Conservation (phyloP, 2,113 vertebrate species). For the Aplodontia rufa region DNA sequence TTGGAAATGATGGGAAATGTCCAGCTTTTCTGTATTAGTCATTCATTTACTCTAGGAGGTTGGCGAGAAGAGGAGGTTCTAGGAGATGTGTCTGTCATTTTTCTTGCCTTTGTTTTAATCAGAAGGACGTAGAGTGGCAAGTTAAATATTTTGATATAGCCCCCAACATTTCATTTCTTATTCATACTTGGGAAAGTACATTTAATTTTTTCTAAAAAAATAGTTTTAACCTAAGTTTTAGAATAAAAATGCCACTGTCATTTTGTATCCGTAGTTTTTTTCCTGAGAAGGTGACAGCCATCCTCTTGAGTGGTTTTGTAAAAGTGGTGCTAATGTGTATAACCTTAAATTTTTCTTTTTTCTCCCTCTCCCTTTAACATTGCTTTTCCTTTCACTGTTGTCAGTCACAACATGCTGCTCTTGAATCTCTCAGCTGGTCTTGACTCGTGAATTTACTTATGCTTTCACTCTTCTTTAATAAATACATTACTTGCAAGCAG, state of each 20-base stretch:
- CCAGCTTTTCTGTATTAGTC: conserved; percentile 12
- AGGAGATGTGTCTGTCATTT: background rate
- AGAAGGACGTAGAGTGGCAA: background rate
- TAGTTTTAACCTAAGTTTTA: conserved; percentile 14
- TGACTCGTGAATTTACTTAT: conserved; percentile 91
- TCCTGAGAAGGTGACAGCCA: conserved; percentile 69
- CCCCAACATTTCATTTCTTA: background rate
- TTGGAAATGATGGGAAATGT: conserved; percentile 40
- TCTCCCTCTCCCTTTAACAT: conserved; percentile 82
- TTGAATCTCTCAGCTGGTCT: conserved; percentile 87
- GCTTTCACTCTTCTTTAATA: conserved; percentile 90
- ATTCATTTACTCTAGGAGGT: background rate
- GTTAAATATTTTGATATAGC: conserved; percentile 30
- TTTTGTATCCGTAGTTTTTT: conserved; percentile 28
- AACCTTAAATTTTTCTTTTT: conserved; percentile 82
- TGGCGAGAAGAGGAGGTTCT: background rate
- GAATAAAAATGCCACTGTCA: background rate
- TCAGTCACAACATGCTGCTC: conserved; percentile 90
- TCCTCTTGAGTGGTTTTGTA: conserved; percentile 89
- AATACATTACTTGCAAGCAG: conserved; percentile 90
- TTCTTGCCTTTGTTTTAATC: conserved; percentile 36
- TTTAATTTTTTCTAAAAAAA: conserved; percentile 34
- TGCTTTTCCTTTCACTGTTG: conserved; percentile 89
- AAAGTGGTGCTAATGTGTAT: conserved; percentile 89
- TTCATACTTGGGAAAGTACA: conserved; percentile 1